Evolutionary conservation across 2,797 vertebrate species (phyloP).

Genomic region (Tapera naevia): DNA sequence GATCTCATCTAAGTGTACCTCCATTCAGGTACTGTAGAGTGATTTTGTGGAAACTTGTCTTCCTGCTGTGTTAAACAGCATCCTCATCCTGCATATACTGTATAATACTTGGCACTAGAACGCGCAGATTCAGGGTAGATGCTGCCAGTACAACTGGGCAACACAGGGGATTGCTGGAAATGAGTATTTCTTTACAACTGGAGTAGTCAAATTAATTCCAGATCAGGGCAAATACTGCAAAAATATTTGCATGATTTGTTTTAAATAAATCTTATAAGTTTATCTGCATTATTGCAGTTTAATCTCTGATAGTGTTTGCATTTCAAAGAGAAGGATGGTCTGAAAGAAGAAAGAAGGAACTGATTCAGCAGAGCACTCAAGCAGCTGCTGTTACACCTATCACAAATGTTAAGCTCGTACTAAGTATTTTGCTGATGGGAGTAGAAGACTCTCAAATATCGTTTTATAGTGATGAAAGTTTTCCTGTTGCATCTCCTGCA

Average conservation of each 20-base stretch:
- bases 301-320: slow-evolving; percentile 31
- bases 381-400: slow-evolving; percentile 21
- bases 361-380: slow-evolving; percentile 46
- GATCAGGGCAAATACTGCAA: neutral
- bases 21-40: neutral
- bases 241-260: neutral
- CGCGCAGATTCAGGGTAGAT: neutral
- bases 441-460: neutral
- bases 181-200: neutral
- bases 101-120: neutral
- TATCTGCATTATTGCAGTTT: slow-evolving; percentile 12
- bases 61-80: neutral
- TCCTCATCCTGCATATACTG: neutral
- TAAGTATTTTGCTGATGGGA: slow-evolving; percentile 26
- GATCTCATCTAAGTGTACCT: neutral
- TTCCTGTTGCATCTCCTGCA: slow-evolving; percentile 17
- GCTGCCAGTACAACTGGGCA: neutral
- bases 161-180: neutral
- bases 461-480: slow-evolving; percentile 1
- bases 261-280: slow-evolving; percentile 30
- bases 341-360: slow-evolving; percentile 42
- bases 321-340: slow-evolving; percentile 45
- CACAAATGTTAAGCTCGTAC: neutral
- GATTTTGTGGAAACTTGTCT: neutral
- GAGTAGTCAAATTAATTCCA: neutral